A percentile compares a stretch with the other conserved stretches of the same genome.
phyloP scores from a whole-genome alignment of 2,113 vertebrate species.

The Toxotes chatareus region DNA sequence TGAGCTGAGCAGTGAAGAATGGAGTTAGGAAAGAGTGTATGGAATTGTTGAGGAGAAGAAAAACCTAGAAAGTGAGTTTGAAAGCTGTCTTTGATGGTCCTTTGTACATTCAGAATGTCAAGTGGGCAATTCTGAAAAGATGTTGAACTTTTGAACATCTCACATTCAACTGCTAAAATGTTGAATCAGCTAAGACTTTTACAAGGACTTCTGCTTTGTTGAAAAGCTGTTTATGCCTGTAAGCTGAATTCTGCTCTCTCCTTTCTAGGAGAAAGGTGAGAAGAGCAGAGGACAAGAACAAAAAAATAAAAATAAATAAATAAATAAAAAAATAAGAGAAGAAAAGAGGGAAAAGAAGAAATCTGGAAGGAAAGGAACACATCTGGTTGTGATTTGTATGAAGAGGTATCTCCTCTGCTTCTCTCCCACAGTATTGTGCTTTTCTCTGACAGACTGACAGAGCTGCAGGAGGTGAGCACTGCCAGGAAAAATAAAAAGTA shows the following conservation, averaged over 20 bases:
- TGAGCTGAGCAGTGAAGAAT: conserved; percentile 23
- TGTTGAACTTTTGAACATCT: neutral
- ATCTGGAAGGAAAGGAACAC: conserved; percentile 47
- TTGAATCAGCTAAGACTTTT: neutral
- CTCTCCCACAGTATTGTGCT: conserved; percentile 58
- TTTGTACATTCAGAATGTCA: neutral
- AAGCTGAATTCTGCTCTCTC: neutral
- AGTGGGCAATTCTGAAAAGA: neutral
- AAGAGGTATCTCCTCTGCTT: conserved; percentile 55
- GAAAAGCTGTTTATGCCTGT: neutral
- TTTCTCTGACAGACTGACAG: conserved; percentile 61
- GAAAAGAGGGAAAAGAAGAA: neutral
- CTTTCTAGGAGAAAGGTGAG: conserved; percentile 32
- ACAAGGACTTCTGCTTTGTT: neutral
- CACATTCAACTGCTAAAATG: neutral
- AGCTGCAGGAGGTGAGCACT: conserved; percentile 62
- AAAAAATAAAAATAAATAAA: neutral
- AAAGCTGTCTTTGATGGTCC: neutral
- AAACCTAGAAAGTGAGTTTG: neutral
- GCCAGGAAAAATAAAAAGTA: conserved; percentile 75
- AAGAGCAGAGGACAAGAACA: conserved; percentile 15
- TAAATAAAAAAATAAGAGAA: neutral
- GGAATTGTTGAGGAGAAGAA: neutral
- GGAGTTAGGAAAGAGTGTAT: conserved; percentile 5
- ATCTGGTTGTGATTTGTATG: conserved; percentile 67